These are phyloP conservation scores for Lordiphosa mommai DNA, from an alignment of 1,140 invertebrate genomes.

Conservation along the genomic window DNA sequence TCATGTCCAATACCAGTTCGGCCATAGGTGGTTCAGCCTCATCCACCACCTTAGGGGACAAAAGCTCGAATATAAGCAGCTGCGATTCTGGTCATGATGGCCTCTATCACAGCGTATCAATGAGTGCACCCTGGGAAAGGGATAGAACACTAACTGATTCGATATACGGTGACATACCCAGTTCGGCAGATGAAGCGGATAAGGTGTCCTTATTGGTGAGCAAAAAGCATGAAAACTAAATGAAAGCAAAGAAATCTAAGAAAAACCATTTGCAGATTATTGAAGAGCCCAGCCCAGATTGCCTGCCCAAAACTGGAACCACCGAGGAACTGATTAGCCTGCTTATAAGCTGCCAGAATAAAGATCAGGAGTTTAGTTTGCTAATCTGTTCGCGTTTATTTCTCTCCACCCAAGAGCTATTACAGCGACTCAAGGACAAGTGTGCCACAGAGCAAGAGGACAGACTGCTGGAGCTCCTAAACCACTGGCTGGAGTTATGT, in stretches of 20 bases:
- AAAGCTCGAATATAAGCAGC: constrained; percentile 66
- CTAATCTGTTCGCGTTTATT: constrained; percentile 42
- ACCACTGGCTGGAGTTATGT: constrained; percentile 30
- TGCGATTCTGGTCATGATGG: constrained; percentile 72
- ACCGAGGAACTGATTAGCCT: constrained; percentile 27
- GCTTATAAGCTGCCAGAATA: constrained; percentile 14
- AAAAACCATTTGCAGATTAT: constrained; percentile 45
- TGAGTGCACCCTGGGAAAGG: constrained; percentile 42
- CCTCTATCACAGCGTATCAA: constrained; percentile 67
- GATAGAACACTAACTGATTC: constrained; percentile 52
- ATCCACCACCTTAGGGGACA: constrained; percentile 59
- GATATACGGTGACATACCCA: constrained; percentile 64
- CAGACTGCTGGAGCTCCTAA: constrained; percentile 19
- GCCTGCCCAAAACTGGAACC: constrained; percentile 40
- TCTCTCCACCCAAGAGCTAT: constrained; percentile 28
- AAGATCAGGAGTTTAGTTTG: constrained; percentile 35
- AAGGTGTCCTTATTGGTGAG: constrained; percentile 41
- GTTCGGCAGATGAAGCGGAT: constrained; percentile 55
- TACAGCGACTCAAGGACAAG: constrained; percentile 23
- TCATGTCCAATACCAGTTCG: constrained; percentile 53
- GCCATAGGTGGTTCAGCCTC: constrained; percentile 42
- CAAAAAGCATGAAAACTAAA: neutral
- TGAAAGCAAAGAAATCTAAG: constrained; percentile 7
- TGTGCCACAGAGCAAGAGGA: constrained; percentile 14
- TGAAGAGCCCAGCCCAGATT: constrained; percentile 36